Evolutionary conservation across 2,113 vertebrate species (phyloP), one percentile per base, ranked within the genome.

Genomic region (Paraplagusia blochii): DNA sequence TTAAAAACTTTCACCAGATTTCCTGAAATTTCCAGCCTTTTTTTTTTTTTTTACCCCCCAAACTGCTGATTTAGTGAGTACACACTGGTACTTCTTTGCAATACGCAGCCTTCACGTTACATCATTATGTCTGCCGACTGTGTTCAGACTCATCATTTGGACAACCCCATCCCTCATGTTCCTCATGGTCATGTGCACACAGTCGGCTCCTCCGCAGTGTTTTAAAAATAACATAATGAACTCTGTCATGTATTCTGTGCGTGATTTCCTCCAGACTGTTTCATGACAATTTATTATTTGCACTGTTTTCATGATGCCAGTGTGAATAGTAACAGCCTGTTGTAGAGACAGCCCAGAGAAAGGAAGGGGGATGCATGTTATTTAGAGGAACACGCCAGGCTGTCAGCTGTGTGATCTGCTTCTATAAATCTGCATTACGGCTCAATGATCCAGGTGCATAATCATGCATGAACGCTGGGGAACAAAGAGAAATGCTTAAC

Each of bases 331-430:
- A 51, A 38, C 60, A 44, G 47, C 17, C 50, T 36, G 40, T 3
- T n/a, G n/a, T 46, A 53, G 57, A 64, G 51, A 58, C 14, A 44
- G 34, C 58, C 40, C 48, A 69, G 49, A 33, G 15, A 4, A 29
- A 29, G 22, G 22, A 29, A 29, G 22, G n/a, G 16, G 54, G 62
- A 65, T 12, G 33, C 52, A 38, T 59, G 60, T 76, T 60, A 63
- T 75, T 48, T 46, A 53, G 46, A 68, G 48, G 15, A 70, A 73
- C 70, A 78, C 55, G 58, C 54, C 39, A 52, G 9, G 45, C 59
- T 63, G 59, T 74, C 76, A 60, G 63, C 65, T 18, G 74, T 66
- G 53, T 63, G 60, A 66, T 75, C 65, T 73, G 68, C 15, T 66
- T 70, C 54, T 69, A 69, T 70, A 59, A 70, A 67, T 76, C 67